Conservation (phyloP, 2,797 vertebrate genomes). For the Poeciliopsis paucimaculata region DNA sequence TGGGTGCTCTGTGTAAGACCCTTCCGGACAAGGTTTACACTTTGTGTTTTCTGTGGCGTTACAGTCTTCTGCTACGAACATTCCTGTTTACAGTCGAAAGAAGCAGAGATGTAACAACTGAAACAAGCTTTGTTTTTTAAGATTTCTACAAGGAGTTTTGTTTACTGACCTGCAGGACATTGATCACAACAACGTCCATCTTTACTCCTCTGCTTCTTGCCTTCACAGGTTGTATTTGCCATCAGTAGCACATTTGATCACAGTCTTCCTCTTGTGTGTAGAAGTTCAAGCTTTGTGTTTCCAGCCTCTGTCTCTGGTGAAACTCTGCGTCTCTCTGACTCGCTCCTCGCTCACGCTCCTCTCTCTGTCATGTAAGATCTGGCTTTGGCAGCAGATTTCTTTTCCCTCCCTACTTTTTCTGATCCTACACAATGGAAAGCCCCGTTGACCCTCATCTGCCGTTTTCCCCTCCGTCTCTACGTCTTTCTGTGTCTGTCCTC, state of each 20-base stretch:
- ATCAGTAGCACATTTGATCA: slow-evolving; percentile 24
- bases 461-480: slow-evolving; percentile 44
- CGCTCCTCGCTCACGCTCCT: slow-evolving; percentile 1
- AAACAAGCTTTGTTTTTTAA: background rate
- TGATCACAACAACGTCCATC: slow-evolving; percentile 36
- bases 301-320: background rate
- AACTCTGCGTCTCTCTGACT: slow-evolving; percentile 8
- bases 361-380: slow-evolving; percentile 21
- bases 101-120: background rate
- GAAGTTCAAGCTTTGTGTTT: slow-evolving; percentile 4
- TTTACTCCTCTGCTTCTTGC: accelerated
- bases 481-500: slow-evolving; percentile 22
- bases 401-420: slow-evolving; percentile 50
- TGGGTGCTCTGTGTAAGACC: slow-evolving; percentile 17
- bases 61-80: slow-evolving; percentile 23
- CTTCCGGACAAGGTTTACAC: slow-evolving; percentile 36
- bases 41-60: accelerated
- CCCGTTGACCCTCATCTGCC: slow-evolving; percentile 52
- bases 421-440: slow-evolving; percentile 69
- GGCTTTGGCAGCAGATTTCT: slow-evolving; percentile 34
- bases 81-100: slow-evolving; percentile 47
- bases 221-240: background rate
- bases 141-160: background rate
- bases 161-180: slow-evolving; percentile 69
- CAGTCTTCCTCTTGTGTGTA: slow-evolving; percentile 7